Evolutionary conservation across 2,113 vertebrate species (phyloP).

Genomic region (Pseudonaja textilis): DNA sequence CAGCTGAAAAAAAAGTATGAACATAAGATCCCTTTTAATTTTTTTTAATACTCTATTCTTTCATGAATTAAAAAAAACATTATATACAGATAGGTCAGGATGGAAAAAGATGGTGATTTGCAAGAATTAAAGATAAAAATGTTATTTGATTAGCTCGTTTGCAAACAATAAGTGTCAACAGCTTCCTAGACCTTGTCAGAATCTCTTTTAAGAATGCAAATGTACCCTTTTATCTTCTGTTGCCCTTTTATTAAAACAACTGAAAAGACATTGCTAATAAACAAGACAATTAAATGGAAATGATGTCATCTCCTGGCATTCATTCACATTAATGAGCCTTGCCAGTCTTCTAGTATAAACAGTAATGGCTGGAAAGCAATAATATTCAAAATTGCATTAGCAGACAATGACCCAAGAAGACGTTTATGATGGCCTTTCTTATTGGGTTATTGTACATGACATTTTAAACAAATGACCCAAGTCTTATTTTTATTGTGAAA

Average conservation of each 20-base stretch:
- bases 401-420: constrained; percentile 50
- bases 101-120: neutral
- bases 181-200: constrained; percentile 46
- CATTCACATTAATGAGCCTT: constrained; percentile 62
- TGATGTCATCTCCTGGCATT: constrained; percentile 70
- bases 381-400: constrained; percentile 63
- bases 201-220: constrained; percentile 63
- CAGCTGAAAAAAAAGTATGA: neutral
- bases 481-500: constrained; percentile 74
- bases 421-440: constrained; percentile 79
- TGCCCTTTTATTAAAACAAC: constrained; percentile 72
- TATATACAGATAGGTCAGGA: neutral
- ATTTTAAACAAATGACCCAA: constrained; percentile 22
- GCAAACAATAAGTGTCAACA: constrained; percentile 70
- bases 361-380: constrained; percentile 51
- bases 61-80: neutral
- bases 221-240: constrained; percentile 64
- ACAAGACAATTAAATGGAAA: constrained; percentile 73
- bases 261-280: constrained; percentile 70
- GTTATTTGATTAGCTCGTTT: constrained; percentile 66
- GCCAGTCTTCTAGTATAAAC: constrained; percentile 56
- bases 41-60: neutral
- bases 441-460: constrained; percentile 46
- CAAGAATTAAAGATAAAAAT: constrained; percentile 38
- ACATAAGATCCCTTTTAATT: neutral